Conservation (phyloP, 1,140 invertebrate species). For the Acromyrmex echinatior region DNA sequence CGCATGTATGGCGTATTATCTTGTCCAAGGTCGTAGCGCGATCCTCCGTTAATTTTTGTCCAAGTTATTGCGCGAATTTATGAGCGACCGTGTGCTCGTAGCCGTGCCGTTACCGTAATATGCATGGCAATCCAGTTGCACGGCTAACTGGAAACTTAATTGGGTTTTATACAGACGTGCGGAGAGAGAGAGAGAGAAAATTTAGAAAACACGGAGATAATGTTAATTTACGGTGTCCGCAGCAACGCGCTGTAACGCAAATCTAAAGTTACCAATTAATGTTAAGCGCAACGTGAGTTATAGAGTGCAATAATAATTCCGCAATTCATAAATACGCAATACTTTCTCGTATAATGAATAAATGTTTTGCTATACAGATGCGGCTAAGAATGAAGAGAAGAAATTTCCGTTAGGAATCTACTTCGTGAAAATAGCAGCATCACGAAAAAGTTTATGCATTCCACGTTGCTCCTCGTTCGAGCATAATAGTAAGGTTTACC, state of each 20-base stretch:
- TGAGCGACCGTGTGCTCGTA: conserved; percentile 34
- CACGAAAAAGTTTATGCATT: conserved; percentile 10
- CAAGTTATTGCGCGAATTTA: conserved; percentile 59
- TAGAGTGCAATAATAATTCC: conserved; percentile 44
- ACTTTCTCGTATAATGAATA: conserved; percentile 28
- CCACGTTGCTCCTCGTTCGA: neutral
- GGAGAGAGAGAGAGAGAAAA: neutral
- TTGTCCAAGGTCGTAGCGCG: conserved; percentile 62
- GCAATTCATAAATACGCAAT: neutral
- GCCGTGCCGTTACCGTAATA: conserved; percentile 51
- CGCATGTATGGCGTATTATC: conserved; percentile 54
- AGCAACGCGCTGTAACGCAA: neutral
- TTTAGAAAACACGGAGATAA: conserved; percentile 48
- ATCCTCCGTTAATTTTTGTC: conserved; percentile 47
- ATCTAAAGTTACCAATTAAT: conserved; percentile 36
- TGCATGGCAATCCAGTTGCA: conserved; percentile 51
- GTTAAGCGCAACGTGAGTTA: conserved; percentile 27
- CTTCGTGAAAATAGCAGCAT: neutral
- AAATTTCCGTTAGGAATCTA: neutral
- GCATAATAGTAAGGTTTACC: conserved; percentile 2
- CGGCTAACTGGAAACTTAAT: conserved; percentile 57
- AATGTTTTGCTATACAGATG: conserved; percentile 30
- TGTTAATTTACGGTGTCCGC: conserved; percentile 54
- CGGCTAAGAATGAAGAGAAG: neutral
- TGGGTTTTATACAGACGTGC: conserved; percentile 34